Base-by-base conservation (phyloP, 2,797 vertebrate species). In the Eremophila alpestris region DNA sequence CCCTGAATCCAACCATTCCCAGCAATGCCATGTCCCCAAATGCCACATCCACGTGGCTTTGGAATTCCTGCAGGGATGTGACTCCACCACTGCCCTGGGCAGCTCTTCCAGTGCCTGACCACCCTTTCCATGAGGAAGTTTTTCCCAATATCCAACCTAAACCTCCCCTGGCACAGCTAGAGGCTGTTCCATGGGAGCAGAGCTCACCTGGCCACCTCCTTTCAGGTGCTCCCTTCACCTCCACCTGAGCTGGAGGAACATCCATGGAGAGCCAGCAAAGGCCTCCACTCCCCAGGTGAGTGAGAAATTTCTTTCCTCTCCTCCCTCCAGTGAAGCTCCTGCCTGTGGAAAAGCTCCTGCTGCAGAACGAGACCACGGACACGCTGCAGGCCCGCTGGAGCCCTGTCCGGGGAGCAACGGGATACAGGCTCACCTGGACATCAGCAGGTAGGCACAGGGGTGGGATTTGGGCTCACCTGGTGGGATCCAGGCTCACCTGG, bases 331-430 rank as follows among this genome's bases (percentile, higher is more conserved):
- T 99, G 93, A 99, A 99, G 71, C 97, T 98, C 58, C 94, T 98
- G 19, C 96, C 98, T 8, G 98, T 99, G 67, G 83, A 98, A 83
- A 97, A 96, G 59, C 95, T 99, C 68, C 48, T 97, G 90, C 98
- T 99, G 58, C 98, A 99, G 96, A 99, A 99, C 0, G 97, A 98
- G 89, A 99, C 98, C 46, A 99, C 98, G 4, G 97, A 99, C 97
- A 99, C 98, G 0, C 94, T 99, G 64, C 98, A 99, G 92, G 98
- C 98, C 2, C 95, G 98, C n/a, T 99, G 99, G 99, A 92, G 95
- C 4, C 94, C 98, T 0, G 98, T 99, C 16, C 97, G 83, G 18
- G 99, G 99, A 13, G 99, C 99, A 9, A 97, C 98, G 1, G 99
- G 99, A 9, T 99, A 99, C 97, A 98, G 99, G 23, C 98, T 99